Base-by-base conservation (phyloP, 2,113 vertebrate species). In the Psilopogon haemacephalus region DNA sequence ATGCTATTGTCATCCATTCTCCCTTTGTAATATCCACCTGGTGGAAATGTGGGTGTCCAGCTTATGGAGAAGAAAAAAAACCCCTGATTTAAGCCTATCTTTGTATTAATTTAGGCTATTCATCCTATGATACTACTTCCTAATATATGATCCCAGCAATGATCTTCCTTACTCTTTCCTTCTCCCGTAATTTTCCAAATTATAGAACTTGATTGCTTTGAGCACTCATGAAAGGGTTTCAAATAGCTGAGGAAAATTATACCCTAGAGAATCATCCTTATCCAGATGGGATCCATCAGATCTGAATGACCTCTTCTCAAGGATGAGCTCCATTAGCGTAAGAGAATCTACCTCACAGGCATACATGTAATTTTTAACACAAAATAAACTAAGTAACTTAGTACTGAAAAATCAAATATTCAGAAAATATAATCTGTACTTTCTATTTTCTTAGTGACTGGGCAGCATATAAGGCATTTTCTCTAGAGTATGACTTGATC, bases 231-330 rank as follows among this genome's bases (percentile, higher is more conserved):
- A 86, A 88, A 87, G 21, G 67, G 86, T 92, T 95, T 94, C 85
- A 96, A 87, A 93, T 60, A 88, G 72, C 91, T 89, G 23, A 89
- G 35, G 93, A 91, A 96, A 95, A 96, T 91, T 74, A 88, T 19
- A 95, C 89, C 84, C 89, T 64, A 63, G 93, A 91, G 93, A 88
- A 80, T 46, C 20, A 60, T 38, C 69, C 72, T 84, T 65, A 80
- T 83, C 55, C 93, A 95, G 84, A 94, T 89, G 81, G 93, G 89
- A 94, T 93, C 64, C 87, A 95, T 85, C 84, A 91, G 82, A 74
- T 73, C 15, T 54, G 69, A 89, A 88, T 89, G 87, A 86, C 85
- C 75, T 88, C 78, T 91, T 92, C 82, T 71, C 54, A 88, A 50
- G 65, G 79, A 89, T 77, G 56, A 85, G 72, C n/a, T 71, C 78